Base-by-base conservation (phyloP, 2,797 vertebrate genomes). In the Myotis myotis region DNA sequence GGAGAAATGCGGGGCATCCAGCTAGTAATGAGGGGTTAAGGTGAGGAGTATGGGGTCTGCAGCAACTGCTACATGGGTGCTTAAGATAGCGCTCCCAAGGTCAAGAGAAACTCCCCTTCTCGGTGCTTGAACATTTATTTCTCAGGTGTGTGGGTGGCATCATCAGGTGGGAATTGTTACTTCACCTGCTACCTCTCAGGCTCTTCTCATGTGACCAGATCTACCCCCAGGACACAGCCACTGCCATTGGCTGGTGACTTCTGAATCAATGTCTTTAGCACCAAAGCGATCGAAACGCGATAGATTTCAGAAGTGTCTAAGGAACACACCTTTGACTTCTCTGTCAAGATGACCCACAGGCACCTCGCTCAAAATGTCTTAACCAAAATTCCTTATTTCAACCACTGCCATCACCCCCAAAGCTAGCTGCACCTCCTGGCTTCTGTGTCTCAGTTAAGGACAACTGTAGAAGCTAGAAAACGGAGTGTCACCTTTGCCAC, bases 221-320 rank as follows among this genome's bases (percentile, higher is more conserved):
- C 62, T 53, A 13, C 30, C 9, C 0, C 23, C 28, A 5, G 1
- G 68, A 72, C 3, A 28, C 23, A 76, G 20, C 23, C 6, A 20
- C 57, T 36, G 30, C 19, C n/a, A 4, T n/a, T 12, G 66, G 51
- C 57, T 25, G 33, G 44, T 23, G 62, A 62, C 16, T 9, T 28
- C 30, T n/a, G 75, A 74, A 44, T 19, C 51, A 25, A 8, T 1
- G 11, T 33, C 70, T 60, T 76, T 7, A 33, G 79, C 8, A 2
- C 28, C 41, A 28, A 1, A 6, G 33, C 0, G 3, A 30, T 8
- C 44, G n/a, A 23, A 28, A 1, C 3, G 36, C 0, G 1, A 30
- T 5, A 60, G 47, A 33, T 53, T 71, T 19, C 16, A 0, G 25
- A 70, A 9, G 51, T 20, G 17, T 64, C n/a, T 74, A 17, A 47